Base-by-base conservation (phyloP, 1,140 invertebrate genomes). In the Streblospio benedicti region DNA sequence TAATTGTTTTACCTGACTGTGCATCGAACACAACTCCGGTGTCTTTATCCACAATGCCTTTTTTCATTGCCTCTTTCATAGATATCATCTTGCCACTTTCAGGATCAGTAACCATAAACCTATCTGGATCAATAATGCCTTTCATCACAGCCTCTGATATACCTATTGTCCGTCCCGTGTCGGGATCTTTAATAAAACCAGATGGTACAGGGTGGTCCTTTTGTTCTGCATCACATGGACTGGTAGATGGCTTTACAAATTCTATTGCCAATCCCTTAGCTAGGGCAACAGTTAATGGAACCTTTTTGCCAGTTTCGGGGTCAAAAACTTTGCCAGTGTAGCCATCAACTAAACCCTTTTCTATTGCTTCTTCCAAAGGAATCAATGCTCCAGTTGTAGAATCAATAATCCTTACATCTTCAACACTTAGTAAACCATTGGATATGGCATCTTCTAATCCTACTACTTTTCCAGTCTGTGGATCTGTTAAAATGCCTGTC, bases 1-100 rank as follows among this genome's bases (percentile, higher is more conserved):
- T 59, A 87, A 90, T 78, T 88, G 87, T 32, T 35, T 79, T 82
- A 66, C 89, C 87, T 57, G 86, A 89, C 50, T 83, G 82, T 4
- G 86, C 88, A 68, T 92, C 88, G 51, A 93, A 74, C 25, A 93
- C 87, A 70, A 87, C 89, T 60, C 87, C 86, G 64, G 87, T 85
- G 16, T 82, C 80, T 63, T 85, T 82, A 49, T 62, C 55, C 35
- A 95, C 78, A 63, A 87, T 80, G 3, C 87, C 87, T 30, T 80
- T 76, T 64, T 86, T 83, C 23, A 95, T 81, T 14, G 89, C 88
- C 74, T 93, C 88, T 57, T 82, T 80, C 1, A 93, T 77, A n/a
- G 63, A 60, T 9, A 91, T 28, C 82, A 85, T 16, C n/a, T 59
- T 25, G 20, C 57, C 57, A 12, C 25, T 32, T 5, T 6, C 23